Conservation (phyloP, 2,113 vertebrate genomes). For the Cavia porcellus region DNA sequence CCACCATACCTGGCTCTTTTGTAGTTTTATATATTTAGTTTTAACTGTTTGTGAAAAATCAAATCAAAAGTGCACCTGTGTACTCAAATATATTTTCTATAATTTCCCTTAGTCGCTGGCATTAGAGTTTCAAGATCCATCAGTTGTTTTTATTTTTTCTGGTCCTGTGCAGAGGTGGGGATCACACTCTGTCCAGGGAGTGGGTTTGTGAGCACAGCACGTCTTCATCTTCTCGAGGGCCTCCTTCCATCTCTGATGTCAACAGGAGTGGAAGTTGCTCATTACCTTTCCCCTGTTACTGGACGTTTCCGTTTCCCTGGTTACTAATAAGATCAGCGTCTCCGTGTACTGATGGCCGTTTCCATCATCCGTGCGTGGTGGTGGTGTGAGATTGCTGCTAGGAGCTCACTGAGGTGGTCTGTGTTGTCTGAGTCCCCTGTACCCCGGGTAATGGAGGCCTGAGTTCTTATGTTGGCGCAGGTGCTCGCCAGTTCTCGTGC, state of each 20-base stretch:
- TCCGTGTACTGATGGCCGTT: background rate
- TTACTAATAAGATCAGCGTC: background rate
- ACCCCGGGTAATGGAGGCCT: too few relatives aligned
- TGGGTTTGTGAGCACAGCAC: background rate
- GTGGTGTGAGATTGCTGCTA: background rate
- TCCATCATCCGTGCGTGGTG: background rate
- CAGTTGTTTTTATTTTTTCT: too few relatives aligned
- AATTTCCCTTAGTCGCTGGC: background rate
- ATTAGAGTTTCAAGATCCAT: background rate
- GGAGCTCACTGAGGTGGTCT: background rate
- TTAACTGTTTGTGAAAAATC: slow-evolving; percentile 5
- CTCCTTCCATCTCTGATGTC: background rate
- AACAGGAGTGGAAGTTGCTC: background rate
- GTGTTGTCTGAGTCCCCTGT: background rate
- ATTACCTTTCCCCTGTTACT: background rate
- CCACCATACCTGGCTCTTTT: too few relatives aligned
- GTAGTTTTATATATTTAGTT: background rate
- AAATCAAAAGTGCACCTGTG: background rate
- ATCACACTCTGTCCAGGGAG: accelerated
- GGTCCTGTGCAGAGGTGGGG: background rate
- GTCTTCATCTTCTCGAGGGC: accelerated
- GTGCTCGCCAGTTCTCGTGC: too few relatives aligned
- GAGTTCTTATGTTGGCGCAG: too few relatives aligned
- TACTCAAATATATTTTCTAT: background rate
- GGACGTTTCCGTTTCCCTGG: background rate